Evolutionary conservation across 1,140 invertebrate species (phyloP).

Genomic region (Dolichoris vasculosae): DNA sequence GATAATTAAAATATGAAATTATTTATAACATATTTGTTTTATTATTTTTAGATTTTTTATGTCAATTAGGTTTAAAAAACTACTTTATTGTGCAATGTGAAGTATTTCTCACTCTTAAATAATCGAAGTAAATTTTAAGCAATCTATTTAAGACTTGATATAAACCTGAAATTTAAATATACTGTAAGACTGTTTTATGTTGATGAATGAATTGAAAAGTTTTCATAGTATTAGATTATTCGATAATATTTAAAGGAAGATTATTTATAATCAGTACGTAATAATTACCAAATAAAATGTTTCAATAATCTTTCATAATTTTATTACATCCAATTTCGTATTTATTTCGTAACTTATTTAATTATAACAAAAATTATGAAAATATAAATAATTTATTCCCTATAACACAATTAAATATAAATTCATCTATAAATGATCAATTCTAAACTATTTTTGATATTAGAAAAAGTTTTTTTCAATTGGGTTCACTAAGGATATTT

Average conservation of each 20-base stretch:
- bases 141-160: background rate
- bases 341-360: too few relatives aligned
- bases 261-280: background rate
- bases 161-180: background rate
- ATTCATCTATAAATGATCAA: too few relatives aligned
- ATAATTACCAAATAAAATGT: slow-evolving; percentile 4
- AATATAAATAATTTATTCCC: too few relatives aligned
- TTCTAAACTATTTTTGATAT: too few relatives aligned
- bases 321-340: too few relatives aligned
- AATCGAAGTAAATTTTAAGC: background rate
- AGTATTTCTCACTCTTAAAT: background rate
- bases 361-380: too few relatives aligned
- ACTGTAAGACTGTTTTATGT: background rate
- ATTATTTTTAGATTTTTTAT: background rate
- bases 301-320: background rate
- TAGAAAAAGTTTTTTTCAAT: too few relatives aligned
- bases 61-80: background rate
- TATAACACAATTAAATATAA: too few relatives aligned
- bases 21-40: background rate
- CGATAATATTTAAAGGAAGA: background rate
- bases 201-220: background rate
- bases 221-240: slow-evolving; percentile 8
- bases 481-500: too few relatives aligned
- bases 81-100: slow-evolving; percentile 4
- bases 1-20: too few relatives aligned